Evolutionary conservation across 2,113 vertebrate genomes (phyloP).

Genomic region (Tragelaphus imberbis): DNA sequence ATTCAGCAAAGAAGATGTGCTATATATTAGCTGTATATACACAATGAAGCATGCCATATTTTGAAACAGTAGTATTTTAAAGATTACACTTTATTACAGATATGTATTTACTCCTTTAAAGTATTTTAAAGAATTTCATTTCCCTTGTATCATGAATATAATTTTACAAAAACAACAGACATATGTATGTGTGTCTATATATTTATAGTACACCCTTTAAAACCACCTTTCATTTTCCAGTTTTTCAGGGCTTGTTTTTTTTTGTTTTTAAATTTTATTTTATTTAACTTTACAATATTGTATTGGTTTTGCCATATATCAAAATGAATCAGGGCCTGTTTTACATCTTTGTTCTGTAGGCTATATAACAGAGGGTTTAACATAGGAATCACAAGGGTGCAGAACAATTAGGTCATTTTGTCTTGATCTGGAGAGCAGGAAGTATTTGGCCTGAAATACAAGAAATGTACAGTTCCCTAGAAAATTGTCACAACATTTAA

Average conservation of each 20-base stretch:
- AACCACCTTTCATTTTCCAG: not conserved
- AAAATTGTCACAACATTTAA: conserved; percentile 38
- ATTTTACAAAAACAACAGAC: not conserved
- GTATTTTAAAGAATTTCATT: not conserved
- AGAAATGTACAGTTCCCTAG: conserved; percentile 43
- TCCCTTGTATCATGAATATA: not conserved
- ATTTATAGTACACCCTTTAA: not conserved
- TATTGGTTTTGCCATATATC: no score
- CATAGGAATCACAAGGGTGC: not conserved
- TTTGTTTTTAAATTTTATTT: no score
- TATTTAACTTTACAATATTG: no score
- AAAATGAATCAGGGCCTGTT: not conserved
- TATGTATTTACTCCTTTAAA: not conserved
- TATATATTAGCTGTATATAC: not conserved
- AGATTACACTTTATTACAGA: not conserved
- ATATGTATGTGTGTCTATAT: not conserved
- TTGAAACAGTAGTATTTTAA: not conserved
- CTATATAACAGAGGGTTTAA: not conserved
- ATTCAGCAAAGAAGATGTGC: not conserved
- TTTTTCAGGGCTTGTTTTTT: not conserved
- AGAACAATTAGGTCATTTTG: not conserved
- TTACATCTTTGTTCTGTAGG: no score
- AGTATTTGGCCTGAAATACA: no score
- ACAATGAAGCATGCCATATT: not conserved
- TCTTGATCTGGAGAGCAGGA: no score